A percentile compares a stretch with the other conserved stretches of the same genome.
Evolutionary conservation across 2,797 vertebrate genomes (phyloP).

Genomic region (Allobates femoralis): DNA sequence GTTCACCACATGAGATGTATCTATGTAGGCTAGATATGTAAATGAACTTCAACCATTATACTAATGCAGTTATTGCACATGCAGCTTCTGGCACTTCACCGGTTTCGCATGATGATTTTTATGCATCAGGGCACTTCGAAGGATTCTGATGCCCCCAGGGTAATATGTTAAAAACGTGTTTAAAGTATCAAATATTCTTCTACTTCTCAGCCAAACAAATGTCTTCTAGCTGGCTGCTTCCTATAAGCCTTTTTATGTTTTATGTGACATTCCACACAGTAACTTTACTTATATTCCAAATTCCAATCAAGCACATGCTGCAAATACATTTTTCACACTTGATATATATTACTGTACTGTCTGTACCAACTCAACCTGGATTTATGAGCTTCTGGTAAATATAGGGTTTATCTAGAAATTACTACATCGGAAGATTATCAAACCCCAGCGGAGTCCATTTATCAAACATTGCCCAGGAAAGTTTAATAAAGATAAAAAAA

Average conservation of each 20-base stretch:
- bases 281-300: neutral
- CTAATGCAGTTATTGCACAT: no score
- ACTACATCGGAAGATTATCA: conserved; percentile 51
- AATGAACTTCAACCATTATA: no score
- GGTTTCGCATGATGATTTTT: neutral
- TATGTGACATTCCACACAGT: neutral
- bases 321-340: conserved; percentile 14
- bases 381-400: conserved; percentile 54
- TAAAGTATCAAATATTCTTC: neutral
- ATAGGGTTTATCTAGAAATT: conserved; percentile 58
- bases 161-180: neutral
- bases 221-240: neutral
- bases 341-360: conserved; percentile 10
- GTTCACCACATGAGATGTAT: no score
- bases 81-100: no score
- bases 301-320: neutral
- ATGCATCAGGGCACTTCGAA: neutral
- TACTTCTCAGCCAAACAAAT: neutral
- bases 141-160: neutral
- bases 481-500: conserved; percentile 53
- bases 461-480: conserved; percentile 54
- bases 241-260: neutral
- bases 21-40: no score
- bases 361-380: conserved; percentile 37
- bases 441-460: conserved; percentile 47